Percentiles rank a stretch among this genome's conserved stretches.
These are phyloP conservation scores for Oenanthe oenanthe DNA, from an alignment of 2,113 vertebrate genomes.

Conservation along the genomic window DNA sequence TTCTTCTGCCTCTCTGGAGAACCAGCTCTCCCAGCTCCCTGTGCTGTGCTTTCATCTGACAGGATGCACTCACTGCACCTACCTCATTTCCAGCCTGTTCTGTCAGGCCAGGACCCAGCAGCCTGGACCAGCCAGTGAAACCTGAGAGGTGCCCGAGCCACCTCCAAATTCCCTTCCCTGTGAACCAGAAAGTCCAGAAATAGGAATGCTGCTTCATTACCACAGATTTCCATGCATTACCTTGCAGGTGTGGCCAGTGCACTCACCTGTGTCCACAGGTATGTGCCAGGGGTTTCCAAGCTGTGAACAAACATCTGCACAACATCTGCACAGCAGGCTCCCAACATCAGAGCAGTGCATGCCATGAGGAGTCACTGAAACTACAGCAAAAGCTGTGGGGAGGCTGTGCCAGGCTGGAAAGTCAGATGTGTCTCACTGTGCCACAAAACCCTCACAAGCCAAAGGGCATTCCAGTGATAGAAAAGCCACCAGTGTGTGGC, in stretches of 20 bases:
- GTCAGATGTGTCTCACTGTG: background rate
- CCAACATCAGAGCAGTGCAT: background rate
- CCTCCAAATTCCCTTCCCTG: background rate
- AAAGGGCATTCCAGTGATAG: background rate
- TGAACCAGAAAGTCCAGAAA: background rate
- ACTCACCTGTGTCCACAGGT: background rate
- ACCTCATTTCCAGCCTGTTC: accelerated
- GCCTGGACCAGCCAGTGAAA: background rate
- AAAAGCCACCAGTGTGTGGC: background rate
- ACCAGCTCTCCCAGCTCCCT: background rate
- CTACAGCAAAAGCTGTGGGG: background rate
- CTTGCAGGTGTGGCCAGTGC: background rate
- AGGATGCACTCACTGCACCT: background rate
- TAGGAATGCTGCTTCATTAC: background rate
- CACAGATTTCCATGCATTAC: background rate
- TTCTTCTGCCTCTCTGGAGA: background rate
- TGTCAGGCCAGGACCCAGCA: background rate
- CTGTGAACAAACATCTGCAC: background rate
- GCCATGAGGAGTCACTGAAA: background rate
- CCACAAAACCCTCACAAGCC: background rate
- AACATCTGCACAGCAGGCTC: background rate
- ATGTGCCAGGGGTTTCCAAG: background rate
- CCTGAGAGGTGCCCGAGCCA: background rate
- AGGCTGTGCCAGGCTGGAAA: background rate
- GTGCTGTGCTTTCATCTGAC: background rate